Conservation (phyloP, 2,797 vertebrate species). For the Scleropages formosus region DNA sequence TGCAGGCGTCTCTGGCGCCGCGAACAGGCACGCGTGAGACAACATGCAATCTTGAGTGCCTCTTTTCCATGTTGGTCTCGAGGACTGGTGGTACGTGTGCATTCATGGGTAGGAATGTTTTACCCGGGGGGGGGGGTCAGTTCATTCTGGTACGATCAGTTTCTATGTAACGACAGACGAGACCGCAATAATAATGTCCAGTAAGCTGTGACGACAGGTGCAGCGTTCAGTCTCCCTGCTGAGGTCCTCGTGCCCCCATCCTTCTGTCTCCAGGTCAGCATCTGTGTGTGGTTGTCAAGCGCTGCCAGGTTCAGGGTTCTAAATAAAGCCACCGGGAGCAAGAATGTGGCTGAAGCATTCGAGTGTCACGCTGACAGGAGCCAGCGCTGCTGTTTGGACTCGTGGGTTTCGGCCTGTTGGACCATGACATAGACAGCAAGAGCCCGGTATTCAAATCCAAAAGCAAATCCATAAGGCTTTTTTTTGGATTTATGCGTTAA, state of each 20-base stretch:
- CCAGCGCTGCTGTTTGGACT: neutral
- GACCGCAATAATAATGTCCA: neutral
- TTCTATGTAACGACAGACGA: neutral
- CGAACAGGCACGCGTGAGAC: conserved; percentile 9
- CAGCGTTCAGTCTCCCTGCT: neutral
- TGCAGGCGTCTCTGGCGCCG: neutral
- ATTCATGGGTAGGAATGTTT: neutral
- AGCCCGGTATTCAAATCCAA: neutral
- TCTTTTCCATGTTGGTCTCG: neutral
- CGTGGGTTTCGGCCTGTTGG: neutral
- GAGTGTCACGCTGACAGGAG: neutral
- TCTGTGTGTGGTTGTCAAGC: conserved; percentile 1
- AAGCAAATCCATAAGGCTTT: neutral
- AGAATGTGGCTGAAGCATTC: neutral
- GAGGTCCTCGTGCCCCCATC: neutral
- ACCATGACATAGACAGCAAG: neutral
- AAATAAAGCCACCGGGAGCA: conserved; percentile 9
- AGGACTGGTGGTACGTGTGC: neutral
- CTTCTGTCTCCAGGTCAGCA: neutral
- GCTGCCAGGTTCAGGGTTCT: neutral
- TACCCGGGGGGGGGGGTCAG: neutral
- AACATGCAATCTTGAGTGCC: neutral
- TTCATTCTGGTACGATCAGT: neutral
- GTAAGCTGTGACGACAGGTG: conserved; percentile 26
- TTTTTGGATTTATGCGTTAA: no score